Base-by-base conservation (phyloP, 1,140 invertebrate genomes). In the Camponotus vicinus region DNA sequence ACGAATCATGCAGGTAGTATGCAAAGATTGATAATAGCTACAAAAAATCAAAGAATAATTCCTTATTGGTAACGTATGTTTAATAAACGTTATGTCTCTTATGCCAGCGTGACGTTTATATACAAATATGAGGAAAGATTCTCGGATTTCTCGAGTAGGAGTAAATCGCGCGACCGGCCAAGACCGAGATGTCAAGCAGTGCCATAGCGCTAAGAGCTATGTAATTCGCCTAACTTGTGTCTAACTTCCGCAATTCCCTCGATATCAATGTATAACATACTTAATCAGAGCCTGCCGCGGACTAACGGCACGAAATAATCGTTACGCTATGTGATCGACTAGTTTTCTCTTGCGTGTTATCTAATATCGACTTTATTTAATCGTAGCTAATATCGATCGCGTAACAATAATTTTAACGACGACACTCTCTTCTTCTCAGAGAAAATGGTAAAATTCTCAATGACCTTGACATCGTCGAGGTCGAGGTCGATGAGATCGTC, bases 211-310 rank as follows among this genome's bases (percentile, higher is more conserved):
- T 88, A 91, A 85, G 64, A 93, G 92, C 92, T 93, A 90, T 89
- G 90, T 91, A 92, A 86, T 93, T 78, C 85, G 87, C 87, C 90
- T 93, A 93, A 93, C 91, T 92, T 90, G 91, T 91, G 90, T 88
- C 92, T 93, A 94, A 94, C 93, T 92, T 88, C 63, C 91, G 88
- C 82, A 92, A 92, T 85, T 80, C 40, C 80, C 63, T 86, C 85
- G 69, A 86, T 83, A 86, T 92, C 88, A 86, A 90, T 78, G 85
- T 89, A n/a, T 92, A 93, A 93, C 92, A 92, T 83, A 89, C 86
- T 92, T 91, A 93, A 93, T 93, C 86, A 92, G 37, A 89, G 86
- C 79, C 89, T 88, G 88, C 85, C 90, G 91, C 92, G 88, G 45
- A 93, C 92, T 93, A 93, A 93, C 84, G 92, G 90, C 92, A 91